phyloP scores from a whole-genome alignment of 1,140 invertebrate genomes.

The Drosophila grimshawi region DNA sequence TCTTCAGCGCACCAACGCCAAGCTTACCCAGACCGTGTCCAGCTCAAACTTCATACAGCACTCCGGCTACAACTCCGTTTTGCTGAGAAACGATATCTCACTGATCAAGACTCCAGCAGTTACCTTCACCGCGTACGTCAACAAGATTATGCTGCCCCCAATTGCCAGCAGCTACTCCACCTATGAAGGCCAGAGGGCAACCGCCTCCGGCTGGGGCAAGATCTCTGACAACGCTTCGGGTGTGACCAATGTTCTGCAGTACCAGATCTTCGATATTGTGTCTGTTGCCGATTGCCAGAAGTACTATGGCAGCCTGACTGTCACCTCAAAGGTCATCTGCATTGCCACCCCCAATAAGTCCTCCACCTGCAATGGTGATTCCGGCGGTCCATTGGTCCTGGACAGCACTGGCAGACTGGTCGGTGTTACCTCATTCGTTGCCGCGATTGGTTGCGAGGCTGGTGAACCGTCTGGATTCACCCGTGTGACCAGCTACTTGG shows the following conservation, averaged over 20 bases:
- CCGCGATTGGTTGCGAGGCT: conserved; percentile 60
- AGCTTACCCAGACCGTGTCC: conserved; percentile 44
- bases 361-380: conserved; percentile 85
- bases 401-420: conserved; percentile 75
- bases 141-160: conserved; percentile 46
- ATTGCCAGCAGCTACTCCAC: conserved; percentile 54
- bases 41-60: conserved; percentile 56
- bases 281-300: conserved; percentile 22
- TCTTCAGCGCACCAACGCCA: conserved; percentile 51
- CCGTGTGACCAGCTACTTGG: conserved; percentile 85
- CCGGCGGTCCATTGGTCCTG: conserved; percentile 86
- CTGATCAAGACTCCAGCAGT: conserved; percentile 51
- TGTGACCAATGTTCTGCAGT: conserved; percentile 55
- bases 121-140: conserved; percentile 29
- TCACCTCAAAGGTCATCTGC: conserved; percentile 49
- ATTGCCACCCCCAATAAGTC: conserved; percentile 53
- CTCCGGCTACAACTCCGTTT: conserved; percentile 53
- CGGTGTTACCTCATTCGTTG: conserved; percentile 85
- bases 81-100: conserved; percentile 63
- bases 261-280: conserved; percentile 10
- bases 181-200: conserved; percentile 48
- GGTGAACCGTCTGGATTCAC: conserved; percentile 85
- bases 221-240: conserved; percentile 45
- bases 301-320: conserved; percentile 42
- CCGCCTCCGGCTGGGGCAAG: conserved; percentile 73